Percentiles rank a stretch among this genome's conserved stretches.
Conservation (phyloP, 2,113 vertebrate species). For the Trogon surrucura region DNA sequence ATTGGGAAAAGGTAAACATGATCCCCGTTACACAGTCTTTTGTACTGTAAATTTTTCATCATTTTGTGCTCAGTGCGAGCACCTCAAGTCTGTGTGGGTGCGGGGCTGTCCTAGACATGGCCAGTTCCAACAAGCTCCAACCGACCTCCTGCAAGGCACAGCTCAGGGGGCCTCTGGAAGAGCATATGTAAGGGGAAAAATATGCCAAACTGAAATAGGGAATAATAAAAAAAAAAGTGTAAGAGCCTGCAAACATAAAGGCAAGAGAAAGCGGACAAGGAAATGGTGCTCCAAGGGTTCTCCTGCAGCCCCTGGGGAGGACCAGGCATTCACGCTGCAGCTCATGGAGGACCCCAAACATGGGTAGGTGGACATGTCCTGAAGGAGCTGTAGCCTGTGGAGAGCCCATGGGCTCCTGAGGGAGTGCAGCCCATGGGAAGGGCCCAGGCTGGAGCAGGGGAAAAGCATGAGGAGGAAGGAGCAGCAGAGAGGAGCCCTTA, state of each 20-base stretch:
- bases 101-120: fast-evolving
- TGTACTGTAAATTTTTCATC: background rate
- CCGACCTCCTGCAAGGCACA: fast-evolving
- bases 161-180: background rate
- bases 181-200: background rate
- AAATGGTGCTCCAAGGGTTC: background rate
- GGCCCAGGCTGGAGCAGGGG: background rate
- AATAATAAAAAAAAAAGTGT: no score
- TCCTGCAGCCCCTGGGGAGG: background rate
- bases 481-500: background rate
- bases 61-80: background rate
- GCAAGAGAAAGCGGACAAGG: fast-evolving
- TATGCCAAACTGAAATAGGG: no score
- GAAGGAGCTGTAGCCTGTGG: background rate
- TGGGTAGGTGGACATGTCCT: background rate
- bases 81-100: fast-evolving
- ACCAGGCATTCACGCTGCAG: no score
- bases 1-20: background rate
- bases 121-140: fast-evolving
- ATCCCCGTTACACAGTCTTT: background rate
- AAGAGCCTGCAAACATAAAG: background rate
- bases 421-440: background rate
- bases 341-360: fast-evolving
- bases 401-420: no score
- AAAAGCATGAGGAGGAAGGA: background rate